Base-by-base conservation (phyloP, 2,797 vertebrate species). In the Holocentrus rufus region DNA sequence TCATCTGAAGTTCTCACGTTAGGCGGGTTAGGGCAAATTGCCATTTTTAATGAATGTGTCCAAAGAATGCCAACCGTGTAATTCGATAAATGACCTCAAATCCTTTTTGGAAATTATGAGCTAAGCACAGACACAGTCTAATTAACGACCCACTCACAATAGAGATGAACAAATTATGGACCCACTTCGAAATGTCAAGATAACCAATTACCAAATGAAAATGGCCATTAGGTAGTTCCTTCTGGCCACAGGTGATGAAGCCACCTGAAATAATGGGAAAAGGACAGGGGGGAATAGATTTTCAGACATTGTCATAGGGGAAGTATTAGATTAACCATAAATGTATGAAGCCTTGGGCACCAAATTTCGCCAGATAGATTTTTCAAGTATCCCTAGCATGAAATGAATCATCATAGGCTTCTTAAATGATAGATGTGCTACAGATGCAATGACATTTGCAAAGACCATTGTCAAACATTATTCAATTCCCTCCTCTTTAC, bases 191-290 rank as follows among this genome's bases (percentile, higher is more conserved):
- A 93, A 93, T 93, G 92, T 94, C 92, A 94, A 90, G 92, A 93
- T 91, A 93, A 93, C 88, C 91, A 93, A 93, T 94, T 93, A 93
- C 92, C 83, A 92, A 92, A 93, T 90, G 81, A 91, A 92, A 92
- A 93, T 89, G 86, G 78, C 84, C 87, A 91, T 93, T 91, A 90
- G 81, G 83, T 77, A 64, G 75, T 84, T 89, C 85, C 85, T 88
- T 85, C 89, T 88, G 85, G 90, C 89, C 84, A 90, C 89, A 90
- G 82, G 86, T 91, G 87, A 87, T 88, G 84, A 88, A 90, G 83
- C 80, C 87, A 87, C 88, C 85, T 80, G 83, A 85, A 89, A 80
- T 87, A 85, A 92, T 89, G 85, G 84, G 75, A 54, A 68, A 69
- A 73, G 73, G 57, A 30, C 30, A 1, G 67, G 77, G 75, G 10